Evolutionary conservation across 2,113 vertebrate genomes (phyloP).

Genomic region (Rafetus swinhoei): DNA sequence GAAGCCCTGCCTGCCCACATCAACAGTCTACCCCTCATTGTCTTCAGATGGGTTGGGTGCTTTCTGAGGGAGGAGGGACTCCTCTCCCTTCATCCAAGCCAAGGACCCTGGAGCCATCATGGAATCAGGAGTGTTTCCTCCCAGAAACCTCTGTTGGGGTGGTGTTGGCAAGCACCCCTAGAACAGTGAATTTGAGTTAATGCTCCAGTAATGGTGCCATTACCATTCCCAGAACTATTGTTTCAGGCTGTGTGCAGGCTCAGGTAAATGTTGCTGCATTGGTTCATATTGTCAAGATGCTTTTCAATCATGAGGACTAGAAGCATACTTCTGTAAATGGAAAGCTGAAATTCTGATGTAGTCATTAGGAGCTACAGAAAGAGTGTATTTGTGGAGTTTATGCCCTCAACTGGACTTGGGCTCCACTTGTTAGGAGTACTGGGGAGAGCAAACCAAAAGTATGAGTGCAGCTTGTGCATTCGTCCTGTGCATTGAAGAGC

Average conservation of each 20-base stretch:
- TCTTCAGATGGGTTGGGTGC: too few species aligned
- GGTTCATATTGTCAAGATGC: neutral
- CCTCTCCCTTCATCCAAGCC: neutral
- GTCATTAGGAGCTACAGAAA: neutral
- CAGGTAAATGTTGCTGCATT: neutral
- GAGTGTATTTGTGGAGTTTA: neutral
- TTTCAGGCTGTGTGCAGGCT: neutral
- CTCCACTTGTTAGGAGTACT: neutral
- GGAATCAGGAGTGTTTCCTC: neutral
- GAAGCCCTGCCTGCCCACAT: too few species aligned
- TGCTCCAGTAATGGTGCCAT: neutral
- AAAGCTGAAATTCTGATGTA: neutral
- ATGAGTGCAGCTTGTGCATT: neutral
- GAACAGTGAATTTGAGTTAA: neutral
- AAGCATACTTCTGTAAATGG: neutral
- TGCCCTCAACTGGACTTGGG: neutral
- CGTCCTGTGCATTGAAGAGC: neutral
- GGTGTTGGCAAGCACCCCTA: neutral
- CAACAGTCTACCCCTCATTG: too few species aligned
- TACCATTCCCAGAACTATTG: neutral
- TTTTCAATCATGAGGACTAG: neutral
- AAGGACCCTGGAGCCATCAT: neutral
- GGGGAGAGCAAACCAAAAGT: neutral
- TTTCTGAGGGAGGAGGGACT: neutral
- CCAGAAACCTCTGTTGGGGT: neutral